Evolutionary conservation across 2,888 invertebrate species (phyloP), one percentile per base, ranked within the genome.

Genomic region (Cephus pulcher): DNA sequence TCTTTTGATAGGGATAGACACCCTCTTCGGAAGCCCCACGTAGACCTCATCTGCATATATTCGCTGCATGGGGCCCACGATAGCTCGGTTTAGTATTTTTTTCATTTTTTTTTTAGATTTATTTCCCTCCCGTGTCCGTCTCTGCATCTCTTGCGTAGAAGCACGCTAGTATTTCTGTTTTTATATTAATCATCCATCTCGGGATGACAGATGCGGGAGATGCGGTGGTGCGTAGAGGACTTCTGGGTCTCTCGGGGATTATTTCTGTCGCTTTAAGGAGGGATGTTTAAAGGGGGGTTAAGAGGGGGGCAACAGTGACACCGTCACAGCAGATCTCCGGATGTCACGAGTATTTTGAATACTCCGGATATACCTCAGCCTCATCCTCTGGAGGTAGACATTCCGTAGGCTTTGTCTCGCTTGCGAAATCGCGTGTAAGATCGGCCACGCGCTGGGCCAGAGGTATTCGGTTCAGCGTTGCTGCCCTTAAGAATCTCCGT

Each of bases 131-230:
- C 32, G 32, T 23, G 30, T 34, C 23, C 56, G 23, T 56, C 71
- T 71, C 6, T 32, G 33, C 12, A 2, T 23, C 56, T 3, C 56
- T 56, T 34, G 12, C 71, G 3, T 71, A 32, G 71, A 32, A 71
- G 71, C 71, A 2, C 3, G 32, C 32, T 71, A 71, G 71, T 71
- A 34, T 71, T 71, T 71, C 71, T 71, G 71, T 32, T 71, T 71
- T 71, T 71, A 71, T 71, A 71, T 71, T 71, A 71, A 71, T 71
- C 71, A 71, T 71, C 32, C 71, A 71, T 71, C 71, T 71, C 71
- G 71, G 32, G 33, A 71, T 34, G 71, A 71, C 71, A 71, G 71
- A 71, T 4, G 71, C 32, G 9, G 71, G 33, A 34, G 71, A 12
- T 32, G 6, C 71, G 12, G 32, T 71, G 34, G 34, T 71, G 71